Conservation (phyloP, 2,888 invertebrate genomes). For the Dolichopus griseipennis region DNA sequence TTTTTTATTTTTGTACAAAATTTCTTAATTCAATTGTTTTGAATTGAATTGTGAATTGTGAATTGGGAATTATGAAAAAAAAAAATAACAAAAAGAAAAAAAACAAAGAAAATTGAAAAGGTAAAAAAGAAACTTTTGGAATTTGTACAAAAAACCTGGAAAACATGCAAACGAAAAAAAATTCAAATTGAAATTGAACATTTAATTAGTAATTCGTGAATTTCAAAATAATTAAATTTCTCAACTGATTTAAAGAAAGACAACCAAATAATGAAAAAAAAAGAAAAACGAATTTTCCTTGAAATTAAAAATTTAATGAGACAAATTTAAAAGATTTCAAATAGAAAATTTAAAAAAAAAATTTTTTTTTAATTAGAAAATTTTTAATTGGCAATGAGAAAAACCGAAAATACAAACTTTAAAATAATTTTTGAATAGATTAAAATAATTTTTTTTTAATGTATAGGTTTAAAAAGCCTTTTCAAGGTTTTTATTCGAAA, state of each 20-base stretch:
- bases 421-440: too few species aligned
- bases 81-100: background rate
- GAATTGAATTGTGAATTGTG: background rate
- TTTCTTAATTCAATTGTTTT: constrained; percentile 1
- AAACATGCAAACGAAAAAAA: background rate
- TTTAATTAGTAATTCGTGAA: background rate
- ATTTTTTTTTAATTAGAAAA: too few species aligned
- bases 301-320: too few species aligned
- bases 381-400: too few species aligned
- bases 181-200: background rate
- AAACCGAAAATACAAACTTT: too few species aligned
- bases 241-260: background rate
- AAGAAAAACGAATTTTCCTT: too few species aligned
- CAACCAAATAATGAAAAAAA: too few species aligned
- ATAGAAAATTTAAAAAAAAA: too few species aligned
- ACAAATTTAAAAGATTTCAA: too few species aligned
- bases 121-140: background rate
- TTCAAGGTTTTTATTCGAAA: too few species aligned
- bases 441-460: too few species aligned
- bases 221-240: background rate
- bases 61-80: background rate
- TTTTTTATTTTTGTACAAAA: background rate
- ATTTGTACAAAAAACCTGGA: background rate
- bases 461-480: too few species aligned
- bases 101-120: background rate